Evolutionary conservation across 2,888 invertebrate species (phyloP), one percentile per base, ranked within the genome.

Genomic region (Antitype chi): DNA sequence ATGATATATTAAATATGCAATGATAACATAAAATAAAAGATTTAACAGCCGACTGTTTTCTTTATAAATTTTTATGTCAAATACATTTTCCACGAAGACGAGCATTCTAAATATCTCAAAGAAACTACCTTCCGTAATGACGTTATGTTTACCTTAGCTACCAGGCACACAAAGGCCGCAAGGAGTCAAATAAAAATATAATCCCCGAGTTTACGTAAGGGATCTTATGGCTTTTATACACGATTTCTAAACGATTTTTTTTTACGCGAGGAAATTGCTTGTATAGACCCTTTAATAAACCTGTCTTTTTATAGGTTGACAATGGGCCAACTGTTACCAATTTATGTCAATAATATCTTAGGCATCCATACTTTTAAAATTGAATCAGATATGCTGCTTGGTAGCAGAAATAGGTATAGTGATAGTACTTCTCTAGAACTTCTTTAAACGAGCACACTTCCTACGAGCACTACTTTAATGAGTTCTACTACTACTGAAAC

Each of bases 151-250:
- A 69, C 71, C 71, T 52, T 17, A 53, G 43, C 83, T 62, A 67
- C 70, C 59, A 70, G 68, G 70, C 78, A n/a, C 79, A 78, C 73
- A 85, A 78, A 85, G 75, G 60, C 83, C 55, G 38, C 68, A 52
- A 64, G 43, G 53, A 85, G 70, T 68, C 86, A 85, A 82, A 82
- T 83, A 85, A 71, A 78, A 85, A 74, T 76, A 81, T 71, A 85
- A 81, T 76, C 67, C 63, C 32, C 67, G 57, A 82, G 86, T 83
- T 74, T 82, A 74, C 78, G 74, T 74, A 69, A 81, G 82, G 85
- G 82, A 85, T 85, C 49, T 60, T 67, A 47, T 32, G 76, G 25
- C 55, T 63, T 75, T 81, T 69, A 71, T 55, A 59, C 23, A n/a
- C 17, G 38, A 75, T 81, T 85, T 74, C 57, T 43, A 70, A 79